Conservation (phyloP, 1,140 invertebrate genomes). For the Nephila pilipes region DNA sequence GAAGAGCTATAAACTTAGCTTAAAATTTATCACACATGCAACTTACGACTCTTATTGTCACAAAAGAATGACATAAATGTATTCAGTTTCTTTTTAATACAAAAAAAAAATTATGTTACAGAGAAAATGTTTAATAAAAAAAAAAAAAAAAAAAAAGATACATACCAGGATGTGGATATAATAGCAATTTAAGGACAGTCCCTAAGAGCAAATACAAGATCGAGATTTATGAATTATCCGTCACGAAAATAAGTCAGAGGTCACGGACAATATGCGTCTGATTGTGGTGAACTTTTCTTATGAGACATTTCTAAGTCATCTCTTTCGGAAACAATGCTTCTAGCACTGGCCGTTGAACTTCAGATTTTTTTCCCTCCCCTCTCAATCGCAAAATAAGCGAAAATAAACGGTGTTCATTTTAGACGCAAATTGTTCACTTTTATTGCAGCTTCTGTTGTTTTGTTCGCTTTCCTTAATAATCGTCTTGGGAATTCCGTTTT, state of each 20-base stretch:
- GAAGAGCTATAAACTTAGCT: too few species aligned
- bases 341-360: constrained; percentile 50
- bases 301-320: constrained; percentile 63
- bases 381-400: neutral
- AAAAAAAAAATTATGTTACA: too few species aligned
- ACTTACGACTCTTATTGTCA: too few species aligned
- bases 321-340: constrained; percentile 62
- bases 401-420: constrained; percentile 29
- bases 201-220: constrained; percentile 20
- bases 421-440: constrained; percentile 15
- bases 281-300: constrained; percentile 56
- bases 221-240: constrained; percentile 73
- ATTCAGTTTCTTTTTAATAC: too few species aligned
- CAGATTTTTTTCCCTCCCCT: neutral
- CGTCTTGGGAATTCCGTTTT: neutral
- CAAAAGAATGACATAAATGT: too few species aligned
- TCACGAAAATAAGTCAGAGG: constrained; percentile 63
- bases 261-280: constrained; percentile 72
- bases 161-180: neutral
- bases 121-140: too few species aligned
- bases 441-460: neutral
- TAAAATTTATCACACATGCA: too few species aligned
- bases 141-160: neutral
- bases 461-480: neutral
- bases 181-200: neutral